Conservation (phyloP, 2,113 vertebrate species). For the Alouatta palliata region DNA sequence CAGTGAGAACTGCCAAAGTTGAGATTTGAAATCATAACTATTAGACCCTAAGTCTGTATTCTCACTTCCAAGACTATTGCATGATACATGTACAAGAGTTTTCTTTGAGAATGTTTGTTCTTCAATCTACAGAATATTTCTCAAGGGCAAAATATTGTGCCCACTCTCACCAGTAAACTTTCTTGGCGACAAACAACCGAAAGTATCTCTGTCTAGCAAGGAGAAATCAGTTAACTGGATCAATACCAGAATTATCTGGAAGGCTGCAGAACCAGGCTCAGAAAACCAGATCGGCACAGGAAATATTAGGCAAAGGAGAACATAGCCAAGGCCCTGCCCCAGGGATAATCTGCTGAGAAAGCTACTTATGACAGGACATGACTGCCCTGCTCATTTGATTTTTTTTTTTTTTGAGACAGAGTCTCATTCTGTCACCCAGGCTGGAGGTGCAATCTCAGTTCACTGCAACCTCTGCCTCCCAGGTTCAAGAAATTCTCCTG, state of each 20-base stretch:
- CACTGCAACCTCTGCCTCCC: no score
- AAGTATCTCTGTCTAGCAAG: neutral
- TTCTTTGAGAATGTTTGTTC: neutral
- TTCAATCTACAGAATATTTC: neutral
- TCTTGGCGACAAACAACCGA: neutral
- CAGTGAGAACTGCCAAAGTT: neutral
- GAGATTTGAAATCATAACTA: neutral
- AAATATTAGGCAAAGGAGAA: neutral
- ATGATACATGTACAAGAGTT: neutral
- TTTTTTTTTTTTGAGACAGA: no score
- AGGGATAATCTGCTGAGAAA: neutral
- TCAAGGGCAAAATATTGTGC: neutral
- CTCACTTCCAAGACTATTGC: neutral
- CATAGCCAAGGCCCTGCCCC: neutral
- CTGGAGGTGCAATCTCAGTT: no score
- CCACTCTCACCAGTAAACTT: neutral
- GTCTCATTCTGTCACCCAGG: no score
- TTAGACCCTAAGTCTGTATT: neutral
- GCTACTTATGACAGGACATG: neutral
- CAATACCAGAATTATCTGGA: neutral
- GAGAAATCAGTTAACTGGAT: neutral
- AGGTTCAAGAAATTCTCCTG: no score
- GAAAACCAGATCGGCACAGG: neutral
- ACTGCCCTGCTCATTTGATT: neutral
- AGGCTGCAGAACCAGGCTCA: neutral